Evolutionary conservation across 2,797 vertebrate species (phyloP), one percentile per base, ranked within the genome.

Genomic region (Enteromius viviparus): DNA sequence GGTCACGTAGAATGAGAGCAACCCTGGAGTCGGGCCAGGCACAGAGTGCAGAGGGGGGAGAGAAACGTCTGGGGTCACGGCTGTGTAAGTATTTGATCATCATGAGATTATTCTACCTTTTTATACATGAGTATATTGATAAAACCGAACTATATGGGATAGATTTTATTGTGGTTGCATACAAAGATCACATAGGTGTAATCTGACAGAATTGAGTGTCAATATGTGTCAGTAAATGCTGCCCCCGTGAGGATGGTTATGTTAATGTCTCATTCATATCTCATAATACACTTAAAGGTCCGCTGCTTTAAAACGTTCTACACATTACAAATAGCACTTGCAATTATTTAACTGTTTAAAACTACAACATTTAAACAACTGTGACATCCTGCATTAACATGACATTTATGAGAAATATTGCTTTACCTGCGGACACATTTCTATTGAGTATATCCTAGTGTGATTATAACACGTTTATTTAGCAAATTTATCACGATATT

Each of bases 1-100:
- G 62, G 82, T 87, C 87, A 87, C 70, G 75, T 84, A 81, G 70
- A 76, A 80, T 84, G 72, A 86, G 71, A 88, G 62, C 74, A 80
- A 70, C 71, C 37, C 29, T 76, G 75, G 81, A 82, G 21, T 66
- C 40, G 62, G 76, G 78, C 79, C 85, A 88, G 60, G 23, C 76
- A 45, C 32, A 47, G 32, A 58, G 77, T 7, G 8, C 76, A 45
- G 65, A 80, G 9, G 29, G 47, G 60, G 17, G 17, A 17, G 37
- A 62, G 64, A 66, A 26, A 40, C 8, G 12, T 64, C 42, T 66
- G 60, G 40, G 79, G 62, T 82, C 70, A 80, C 21, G 51, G 51
- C 49, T 51, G 60, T 34, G 47, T 37, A 77, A 58, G 45, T 76
- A 32, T 82, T 76, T 80, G 47, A 81, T 65, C 60, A 58, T 74